phyloP scores from a whole-genome alignment of 1,140 invertebrate species.

The Drosophila ercepeae region DNA sequence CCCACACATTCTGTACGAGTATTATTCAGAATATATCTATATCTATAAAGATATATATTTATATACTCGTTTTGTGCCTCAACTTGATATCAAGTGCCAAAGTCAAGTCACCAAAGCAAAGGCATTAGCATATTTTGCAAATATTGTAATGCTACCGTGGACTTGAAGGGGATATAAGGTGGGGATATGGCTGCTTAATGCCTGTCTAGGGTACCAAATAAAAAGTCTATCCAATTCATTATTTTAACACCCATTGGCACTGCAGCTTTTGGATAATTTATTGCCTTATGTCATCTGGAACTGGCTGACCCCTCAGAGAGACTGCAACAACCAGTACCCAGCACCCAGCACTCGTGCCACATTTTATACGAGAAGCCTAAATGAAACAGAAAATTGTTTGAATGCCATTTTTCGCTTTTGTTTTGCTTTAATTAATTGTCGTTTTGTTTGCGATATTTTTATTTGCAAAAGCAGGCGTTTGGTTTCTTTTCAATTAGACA shows the following conservation, averaged over 20 bases:
- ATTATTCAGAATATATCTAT: conserved; percentile 9
- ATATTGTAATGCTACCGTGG: background rate
- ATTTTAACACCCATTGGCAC: conserved; percentile 13
- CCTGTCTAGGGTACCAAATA: background rate
- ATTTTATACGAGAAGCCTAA: conserved; percentile 25
- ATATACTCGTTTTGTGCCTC: conserved; percentile 21
- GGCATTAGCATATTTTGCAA: conserved; percentile 34
- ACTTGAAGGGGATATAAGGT: background rate
- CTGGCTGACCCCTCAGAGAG: conserved; percentile 20
- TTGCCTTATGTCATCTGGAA: conserved; percentile 15
- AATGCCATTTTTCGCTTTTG: conserved; percentile 49
- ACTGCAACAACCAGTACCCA: too few relatives aligned
- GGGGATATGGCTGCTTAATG: background rate
- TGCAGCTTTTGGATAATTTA: conserved; percentile 23
- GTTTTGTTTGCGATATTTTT: conserved; percentile 12
- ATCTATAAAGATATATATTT: too few relatives aligned
- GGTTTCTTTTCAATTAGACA: conserved; percentile 49
- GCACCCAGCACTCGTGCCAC: conserved; percentile 28
- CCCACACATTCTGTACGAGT: conserved; percentile 34
- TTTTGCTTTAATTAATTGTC: conserved; percentile 34
- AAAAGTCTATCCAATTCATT: too few relatives aligned
- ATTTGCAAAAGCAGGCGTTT: conserved; percentile 7
- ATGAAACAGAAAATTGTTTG: conserved; percentile 52
- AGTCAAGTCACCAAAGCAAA: conserved; percentile 24
- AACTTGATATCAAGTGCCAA: conserved; percentile 31